Evolutionary conservation across 2,797 vertebrate genomes (phyloP).

Genomic region (Anas acuta): DNA sequence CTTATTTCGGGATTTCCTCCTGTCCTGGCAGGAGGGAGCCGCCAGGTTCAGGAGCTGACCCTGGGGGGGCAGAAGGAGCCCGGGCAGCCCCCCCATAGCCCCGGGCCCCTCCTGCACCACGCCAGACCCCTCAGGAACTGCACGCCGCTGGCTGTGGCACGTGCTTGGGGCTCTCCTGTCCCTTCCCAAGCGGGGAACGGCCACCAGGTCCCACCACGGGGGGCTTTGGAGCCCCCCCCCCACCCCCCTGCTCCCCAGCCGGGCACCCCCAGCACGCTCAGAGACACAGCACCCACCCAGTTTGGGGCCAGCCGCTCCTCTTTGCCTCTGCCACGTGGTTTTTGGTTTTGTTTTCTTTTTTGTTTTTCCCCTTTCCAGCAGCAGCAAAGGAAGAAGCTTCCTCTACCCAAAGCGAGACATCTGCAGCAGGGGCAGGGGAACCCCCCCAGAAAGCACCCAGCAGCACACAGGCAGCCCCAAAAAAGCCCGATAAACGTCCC

Average conservation of each 20-base stretch:
- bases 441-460: neutral
- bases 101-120: neutral
- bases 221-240: neutral
- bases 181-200: neutral
- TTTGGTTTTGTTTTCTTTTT: too few relatives aligned
- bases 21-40: neutral
- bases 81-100: neutral
- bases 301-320: neutral
- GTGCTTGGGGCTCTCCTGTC: neutral
- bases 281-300: fast-evolving
- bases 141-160: fast-evolving
- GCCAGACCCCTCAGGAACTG: neutral
- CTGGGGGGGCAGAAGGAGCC: slow-evolving; percentile 9
- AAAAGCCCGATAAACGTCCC: neutral
- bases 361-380: neutral
- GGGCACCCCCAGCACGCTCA: neutral
- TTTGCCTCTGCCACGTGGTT: neutral
- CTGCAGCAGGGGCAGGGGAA: neutral
- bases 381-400: neutral
- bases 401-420: neutral
- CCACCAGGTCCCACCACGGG: neutral
- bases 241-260: neutral
- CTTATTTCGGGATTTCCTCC: neutral
- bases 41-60: neutral
- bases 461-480: neutral